A percentile compares a stretch with the other conserved stretches of the same genome.
Evolutionary conservation across 2,888 invertebrate species (phyloP).

Genomic region (Tigriopus californicus): DNA sequence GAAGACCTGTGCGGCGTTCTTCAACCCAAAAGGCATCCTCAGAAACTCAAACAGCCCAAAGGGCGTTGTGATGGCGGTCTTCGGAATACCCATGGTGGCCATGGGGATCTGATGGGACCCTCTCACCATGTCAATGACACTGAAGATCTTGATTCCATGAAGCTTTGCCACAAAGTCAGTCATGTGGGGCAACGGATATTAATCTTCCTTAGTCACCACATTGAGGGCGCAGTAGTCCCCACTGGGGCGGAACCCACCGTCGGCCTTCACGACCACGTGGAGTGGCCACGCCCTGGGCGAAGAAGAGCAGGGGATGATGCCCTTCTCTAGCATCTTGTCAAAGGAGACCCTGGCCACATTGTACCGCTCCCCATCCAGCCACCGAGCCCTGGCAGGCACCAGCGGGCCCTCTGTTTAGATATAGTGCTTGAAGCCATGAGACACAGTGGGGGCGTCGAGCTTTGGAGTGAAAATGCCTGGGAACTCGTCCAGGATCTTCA

Average conservation of each 20-base stretch:
- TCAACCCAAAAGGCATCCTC: slow-evolving; percentile 14
- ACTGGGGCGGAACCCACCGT: slow-evolving; percentile 21
- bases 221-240: slow-evolving; percentile 22
- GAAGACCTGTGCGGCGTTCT: slow-evolving; percentile 12
- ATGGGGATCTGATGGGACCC: slow-evolving; percentile 15
- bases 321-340: too few species aligned
- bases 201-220: slow-evolving; percentile 18
- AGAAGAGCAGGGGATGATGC: too few species aligned
- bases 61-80: slow-evolving; percentile 15
- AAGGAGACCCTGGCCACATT: too few species aligned
- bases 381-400: too few species aligned
- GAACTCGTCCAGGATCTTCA: too few species aligned
- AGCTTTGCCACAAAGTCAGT: slow-evolving; percentile 16
- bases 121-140: slow-evolving; percentile 16
- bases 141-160: slow-evolving; percentile 8
- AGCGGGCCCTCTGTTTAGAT: too few species aligned
- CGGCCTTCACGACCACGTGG: slow-evolving; percentile 18
- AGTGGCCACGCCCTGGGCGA: too few species aligned
- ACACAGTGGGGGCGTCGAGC: too few species aligned
- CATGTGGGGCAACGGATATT: slow-evolving; percentile 19
- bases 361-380: too few species aligned
- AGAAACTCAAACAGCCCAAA: slow-evolving; percentile 10
- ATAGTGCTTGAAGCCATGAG: too few species aligned
- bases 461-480: too few species aligned
- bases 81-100: background rate